Evolutionary conservation across 2,797 vertebrate genomes (phyloP), one percentile per base, ranked within the genome.

Genomic region (Lerista edwardsae): DNA sequence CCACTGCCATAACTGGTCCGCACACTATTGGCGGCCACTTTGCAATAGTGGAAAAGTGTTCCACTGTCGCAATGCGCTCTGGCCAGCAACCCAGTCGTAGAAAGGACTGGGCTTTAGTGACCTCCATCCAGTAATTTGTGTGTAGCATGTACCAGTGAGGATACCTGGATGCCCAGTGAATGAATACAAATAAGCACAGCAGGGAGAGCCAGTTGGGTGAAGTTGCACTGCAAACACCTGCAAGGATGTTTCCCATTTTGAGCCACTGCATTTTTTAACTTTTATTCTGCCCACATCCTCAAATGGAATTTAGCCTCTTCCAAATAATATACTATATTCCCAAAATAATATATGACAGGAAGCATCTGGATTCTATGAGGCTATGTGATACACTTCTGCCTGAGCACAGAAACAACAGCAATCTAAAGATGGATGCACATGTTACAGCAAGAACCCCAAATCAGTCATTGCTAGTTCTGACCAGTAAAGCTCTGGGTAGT

Each of bases 361-460:
- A 79, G 25, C 34, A 74, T 74, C 78, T 74, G 0, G 1, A 0
- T n/a, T 57, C 19, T 2, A 17, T 31, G 1, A 85, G 29, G 27
- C 75, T 36, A 21, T 19, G 69, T 74, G n/a, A n/a, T 27, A 41
- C 51, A 25, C n/a, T 36, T 75, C 51, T 8, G 83, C 57, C 62
- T 57, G 29, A 62, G n/a, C 61, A 77, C 64, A 74, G 34, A 75
- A 41, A 27, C 9, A n/a, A 57, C 2, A 0, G 31, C 29, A 47
- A 79, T 72, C 55, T 65, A 76, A 83, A 31, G 55, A 19, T n/a
- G n/a, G n/a, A n/a, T n/a, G n/a, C n/a, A n/a, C n/a, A n/a, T n/a
- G n/a, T n/a, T n/a, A n/a, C n/a, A n/a, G n/a, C n/a, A n/a, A n/a
- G n/a, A n/a, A n/a, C n/a, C n/a, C n/a, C n/a, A n/a, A n/a, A n/a